Percentiles rank a stretch among this genome's conserved stretches.
Conservation (phyloP, 2,888 invertebrate genomes). For the Petrolisthes cinctipes region DNA sequence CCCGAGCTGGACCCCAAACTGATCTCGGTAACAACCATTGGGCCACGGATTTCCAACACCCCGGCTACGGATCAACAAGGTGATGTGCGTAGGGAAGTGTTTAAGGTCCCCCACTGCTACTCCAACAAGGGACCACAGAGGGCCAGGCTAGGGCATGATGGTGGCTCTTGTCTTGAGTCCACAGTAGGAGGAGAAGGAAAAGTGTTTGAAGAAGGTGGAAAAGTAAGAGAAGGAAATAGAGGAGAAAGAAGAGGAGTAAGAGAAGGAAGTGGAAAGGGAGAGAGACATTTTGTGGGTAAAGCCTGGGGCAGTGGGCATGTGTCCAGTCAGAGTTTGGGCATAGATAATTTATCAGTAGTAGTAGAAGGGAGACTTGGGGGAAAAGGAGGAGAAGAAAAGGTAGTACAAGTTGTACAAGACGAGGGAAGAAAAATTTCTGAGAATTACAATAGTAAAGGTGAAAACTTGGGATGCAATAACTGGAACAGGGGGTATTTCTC, state of each 20-base stretch:
- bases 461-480: not conserved
- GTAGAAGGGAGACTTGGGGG: not conserved
- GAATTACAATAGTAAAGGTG: not conserved
- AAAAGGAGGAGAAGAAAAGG: not conserved
- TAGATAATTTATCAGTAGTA: too few species aligned
- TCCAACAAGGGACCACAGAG: not conserved
- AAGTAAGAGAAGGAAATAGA: too few species aligned
- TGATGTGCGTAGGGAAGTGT: not conserved
- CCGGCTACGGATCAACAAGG: not conserved
- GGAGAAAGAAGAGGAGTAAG: too few species aligned
- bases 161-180: too few species aligned
- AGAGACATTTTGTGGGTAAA: too few species aligned
- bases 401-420: not conserved
- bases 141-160: too few species aligned
- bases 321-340: too few species aligned
- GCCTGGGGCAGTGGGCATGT: too few species aligned
- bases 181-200: too few species aligned
- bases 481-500: not conserved
- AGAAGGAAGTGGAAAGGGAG: too few species aligned
- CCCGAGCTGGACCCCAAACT: not conserved
- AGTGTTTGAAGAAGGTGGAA: too few species aligned
- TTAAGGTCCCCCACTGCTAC: not conserved
- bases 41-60: not conserved
- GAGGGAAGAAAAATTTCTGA: too few species aligned
- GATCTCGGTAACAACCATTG: conserved; percentile 1